Conservation (phyloP, 2,797 vertebrate species). For the Myotis planiceps region DNA sequence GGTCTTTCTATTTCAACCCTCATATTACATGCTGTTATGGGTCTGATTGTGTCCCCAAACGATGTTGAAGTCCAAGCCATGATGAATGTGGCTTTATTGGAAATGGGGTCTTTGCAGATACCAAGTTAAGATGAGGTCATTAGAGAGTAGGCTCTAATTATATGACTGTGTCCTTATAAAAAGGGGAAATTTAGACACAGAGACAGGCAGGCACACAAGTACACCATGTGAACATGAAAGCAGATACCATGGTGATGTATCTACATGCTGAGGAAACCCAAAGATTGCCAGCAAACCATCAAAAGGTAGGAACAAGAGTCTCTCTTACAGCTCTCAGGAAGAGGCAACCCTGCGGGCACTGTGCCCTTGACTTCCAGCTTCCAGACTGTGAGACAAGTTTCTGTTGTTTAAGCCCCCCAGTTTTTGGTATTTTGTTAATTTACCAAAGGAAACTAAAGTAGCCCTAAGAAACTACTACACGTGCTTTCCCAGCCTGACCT, state of each 20-base stretch:
- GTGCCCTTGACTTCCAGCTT: background rate
- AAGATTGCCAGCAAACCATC: background rate
- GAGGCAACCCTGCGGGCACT: background rate
- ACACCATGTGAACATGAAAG: background rate
- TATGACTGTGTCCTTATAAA: background rate
- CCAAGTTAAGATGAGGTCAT: background rate
- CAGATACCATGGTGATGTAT: background rate
- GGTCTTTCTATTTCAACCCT: background rate
- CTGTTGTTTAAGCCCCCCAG: background rate
- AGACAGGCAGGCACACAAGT: background rate
- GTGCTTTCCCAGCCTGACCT: background rate
- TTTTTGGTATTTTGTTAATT: background rate
- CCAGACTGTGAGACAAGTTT: background rate
- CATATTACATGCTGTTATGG: background rate
- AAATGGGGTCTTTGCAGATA: background rate
- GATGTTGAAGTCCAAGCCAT: background rate
- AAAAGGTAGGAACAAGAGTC: background rate
- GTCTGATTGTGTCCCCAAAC: background rate
- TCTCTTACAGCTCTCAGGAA: background rate
- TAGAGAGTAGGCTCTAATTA: background rate
- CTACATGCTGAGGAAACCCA: background rate
- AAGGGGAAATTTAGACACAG: background rate
- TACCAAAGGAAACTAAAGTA: background rate
- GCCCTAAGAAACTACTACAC: background rate
- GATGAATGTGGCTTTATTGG: background rate